phyloP scores from a whole-genome alignment of 2,888 invertebrate genomes.

The Steromphala cineraria region DNA sequence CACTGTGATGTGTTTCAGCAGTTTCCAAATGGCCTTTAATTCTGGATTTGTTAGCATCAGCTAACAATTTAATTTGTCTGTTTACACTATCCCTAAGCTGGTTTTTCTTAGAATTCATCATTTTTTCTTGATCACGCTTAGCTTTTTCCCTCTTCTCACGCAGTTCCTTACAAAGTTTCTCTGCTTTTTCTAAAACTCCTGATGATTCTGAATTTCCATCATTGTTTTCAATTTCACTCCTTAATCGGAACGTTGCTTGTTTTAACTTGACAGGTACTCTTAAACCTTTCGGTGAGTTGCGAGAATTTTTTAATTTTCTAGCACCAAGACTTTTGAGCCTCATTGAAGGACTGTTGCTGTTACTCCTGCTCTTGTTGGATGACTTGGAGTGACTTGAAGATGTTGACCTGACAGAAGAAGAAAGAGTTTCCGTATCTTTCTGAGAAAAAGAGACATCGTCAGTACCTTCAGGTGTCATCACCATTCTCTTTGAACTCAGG shows the following conservation, averaged over 20 bases:
- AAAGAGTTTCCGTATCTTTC: neutral
- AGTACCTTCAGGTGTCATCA: too few relatives aligned
- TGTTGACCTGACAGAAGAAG: neutral
- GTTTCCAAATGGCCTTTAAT: conserved; percentile 52
- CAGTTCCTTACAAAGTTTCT: conserved; percentile 58
- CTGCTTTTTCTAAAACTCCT: conserved; percentile 57
- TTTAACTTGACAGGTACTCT: neutral
- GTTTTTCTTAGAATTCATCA: conserved; percentile 47
- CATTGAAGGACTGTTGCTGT: neutral
- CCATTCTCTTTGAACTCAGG: neutral
- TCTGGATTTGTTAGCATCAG: conserved; percentile 47
- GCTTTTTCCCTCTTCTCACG: conserved; percentile 52
- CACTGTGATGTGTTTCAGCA: conserved; percentile 24
- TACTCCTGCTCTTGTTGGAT: neutral
- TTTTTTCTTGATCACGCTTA: conserved; percentile 42
- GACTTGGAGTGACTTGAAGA: conserved; percentile 3
- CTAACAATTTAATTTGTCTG: conserved; percentile 42
- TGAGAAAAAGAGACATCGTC: neutral
- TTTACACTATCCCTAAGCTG: conserved; percentile 50
- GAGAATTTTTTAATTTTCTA: neutral
- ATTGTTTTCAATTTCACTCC: neutral
- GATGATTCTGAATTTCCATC: neutral
- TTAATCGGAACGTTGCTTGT: neutral
- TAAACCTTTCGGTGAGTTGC: neutral
- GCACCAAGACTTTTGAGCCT: neutral